Base-by-base conservation (phyloP, 2,888 invertebrate species). In the Scaptomyza parva region DNA sequence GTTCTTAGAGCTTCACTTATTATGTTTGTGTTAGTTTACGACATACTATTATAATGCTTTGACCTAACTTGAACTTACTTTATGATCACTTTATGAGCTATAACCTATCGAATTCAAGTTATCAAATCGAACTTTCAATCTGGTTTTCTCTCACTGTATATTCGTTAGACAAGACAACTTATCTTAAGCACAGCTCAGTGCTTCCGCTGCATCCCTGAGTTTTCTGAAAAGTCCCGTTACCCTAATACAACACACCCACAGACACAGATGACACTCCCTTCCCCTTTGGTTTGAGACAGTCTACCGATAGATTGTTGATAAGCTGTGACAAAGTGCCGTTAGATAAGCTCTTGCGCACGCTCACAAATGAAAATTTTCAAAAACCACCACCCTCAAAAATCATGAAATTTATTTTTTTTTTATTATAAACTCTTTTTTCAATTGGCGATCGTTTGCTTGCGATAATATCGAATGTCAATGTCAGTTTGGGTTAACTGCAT, bases 401-500 rank as follows among this genome's bases (percentile, higher is more conserved):
- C 3, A 37, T 37, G 14, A n/a, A n/a, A n/a, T n/a, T n/a, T n/a
- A n/a, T n/a, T 35, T 8, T 52, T 47, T 59, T 14, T 37, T 17
- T 37, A 68, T 63, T 62, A 80, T 62, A 81, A 82, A 82, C 88
- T 88, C 68, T 68, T 78, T 70, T 70, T 64, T 87, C 83, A 88
- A 88, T 84, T 88, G 86, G 57, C 66, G 88, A 86, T 79, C 77
- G 86, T 64, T 86, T 70, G 86, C 57, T 65, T 22, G 47, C 61
- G 84, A 84, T 84, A 86, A 73, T 84, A 84, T 84, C 75, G 75
- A 84, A 84, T 84, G 84, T 84, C 84, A 84, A 86, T 84, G 84
- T 78, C 83, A 85, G 58, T 67, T 64, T 53, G 65, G 48, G 45
- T 77, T 61, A 33, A 59, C 59, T 69, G 59, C 74, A 47, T n/a